phyloP scores from a whole-genome alignment of 2,113 vertebrate genomes.

The Syrmaticus mikado region DNA sequence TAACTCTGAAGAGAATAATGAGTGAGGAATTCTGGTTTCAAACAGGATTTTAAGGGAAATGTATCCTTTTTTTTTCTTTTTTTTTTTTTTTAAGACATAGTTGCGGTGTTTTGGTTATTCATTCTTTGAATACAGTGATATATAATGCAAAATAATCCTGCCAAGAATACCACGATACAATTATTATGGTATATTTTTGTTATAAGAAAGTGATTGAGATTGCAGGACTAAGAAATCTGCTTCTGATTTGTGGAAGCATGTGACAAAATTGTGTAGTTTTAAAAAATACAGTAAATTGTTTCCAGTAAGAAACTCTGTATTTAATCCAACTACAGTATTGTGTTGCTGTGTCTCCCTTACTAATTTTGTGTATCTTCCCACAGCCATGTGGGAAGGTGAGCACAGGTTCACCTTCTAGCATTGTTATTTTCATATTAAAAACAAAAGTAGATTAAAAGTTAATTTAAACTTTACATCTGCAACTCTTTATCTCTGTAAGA shows the following conservation, averaged over 20 bases:
- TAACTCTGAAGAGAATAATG: background rate
- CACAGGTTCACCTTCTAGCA: background rate
- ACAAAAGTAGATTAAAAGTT: conserved; percentile 17
- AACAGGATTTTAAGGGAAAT: conserved; percentile 24
- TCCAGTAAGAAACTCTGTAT: conserved; percentile 55
- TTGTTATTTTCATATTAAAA: conserved; percentile 43
- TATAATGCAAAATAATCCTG: conserved; percentile 49
- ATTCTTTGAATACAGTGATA: conserved; percentile 54
- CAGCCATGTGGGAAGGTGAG: background rate
- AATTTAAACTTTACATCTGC: conserved; percentile 21
- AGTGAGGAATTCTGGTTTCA: conserved; percentile 8
- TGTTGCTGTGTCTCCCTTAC: background rate
- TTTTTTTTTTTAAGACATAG: background rate
- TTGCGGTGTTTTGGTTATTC: conserved; percentile 54
- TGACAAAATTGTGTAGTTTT: conserved; percentile 32
- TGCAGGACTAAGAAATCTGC: conserved; percentile 55
- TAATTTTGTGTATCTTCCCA: background rate
- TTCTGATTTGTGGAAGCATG: conserved; percentile 47
- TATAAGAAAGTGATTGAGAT: conserved; percentile 47
- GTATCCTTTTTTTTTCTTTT: background rate
- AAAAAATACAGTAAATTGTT: conserved; percentile 61
- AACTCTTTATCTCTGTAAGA: background rate
- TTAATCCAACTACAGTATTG: conserved; percentile 41
- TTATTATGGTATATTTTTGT: conserved; percentile 66
- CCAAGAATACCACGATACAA: conserved; percentile 56